phyloP scores from a whole-genome alignment of 2,888 invertebrate genomes.

The Pristionchus arcanus region DNA sequence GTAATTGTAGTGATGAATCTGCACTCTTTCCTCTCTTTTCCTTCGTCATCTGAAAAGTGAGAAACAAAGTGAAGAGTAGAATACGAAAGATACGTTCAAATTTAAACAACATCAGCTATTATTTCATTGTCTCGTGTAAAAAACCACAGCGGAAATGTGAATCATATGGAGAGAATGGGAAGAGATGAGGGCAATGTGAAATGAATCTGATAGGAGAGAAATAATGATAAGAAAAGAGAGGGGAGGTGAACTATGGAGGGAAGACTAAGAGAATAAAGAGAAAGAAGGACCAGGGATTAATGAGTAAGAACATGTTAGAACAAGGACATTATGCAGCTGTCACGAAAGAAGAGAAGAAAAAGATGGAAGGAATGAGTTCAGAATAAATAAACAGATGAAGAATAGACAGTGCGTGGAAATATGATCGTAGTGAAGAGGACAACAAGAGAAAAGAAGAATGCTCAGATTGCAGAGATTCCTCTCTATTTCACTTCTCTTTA shows the following conservation, averaged over 20 bases:
- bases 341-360: neutral
- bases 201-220: conserved; percentile 22
- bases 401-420: neutral
- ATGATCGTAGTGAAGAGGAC: neutral
- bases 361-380: neutral
- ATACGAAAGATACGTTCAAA: neutral
- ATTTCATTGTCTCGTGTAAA: neutral
- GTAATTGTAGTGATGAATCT: neutral
- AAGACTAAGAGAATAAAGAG: neutral
- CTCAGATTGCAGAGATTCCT: neutral
- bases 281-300: neutral
- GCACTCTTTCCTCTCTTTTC: neutral
- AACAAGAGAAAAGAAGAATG: neutral
- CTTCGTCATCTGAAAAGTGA: conserved; percentile 24
- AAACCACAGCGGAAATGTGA: neutral
- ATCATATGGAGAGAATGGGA: conserved; percentile 29
- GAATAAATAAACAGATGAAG: conserved; percentile 10
- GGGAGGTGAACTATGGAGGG: conserved; percentile 15
- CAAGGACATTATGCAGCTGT: neutral
- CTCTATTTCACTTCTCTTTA: neutral
- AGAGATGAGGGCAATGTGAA: neutral
- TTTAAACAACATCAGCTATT: neutral
- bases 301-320: neutral
- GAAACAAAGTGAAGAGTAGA: neutral
- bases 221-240: conserved; percentile 29